Conservation (phyloP, 2,888 invertebrate species). For the Athetis lepigone region DNA sequence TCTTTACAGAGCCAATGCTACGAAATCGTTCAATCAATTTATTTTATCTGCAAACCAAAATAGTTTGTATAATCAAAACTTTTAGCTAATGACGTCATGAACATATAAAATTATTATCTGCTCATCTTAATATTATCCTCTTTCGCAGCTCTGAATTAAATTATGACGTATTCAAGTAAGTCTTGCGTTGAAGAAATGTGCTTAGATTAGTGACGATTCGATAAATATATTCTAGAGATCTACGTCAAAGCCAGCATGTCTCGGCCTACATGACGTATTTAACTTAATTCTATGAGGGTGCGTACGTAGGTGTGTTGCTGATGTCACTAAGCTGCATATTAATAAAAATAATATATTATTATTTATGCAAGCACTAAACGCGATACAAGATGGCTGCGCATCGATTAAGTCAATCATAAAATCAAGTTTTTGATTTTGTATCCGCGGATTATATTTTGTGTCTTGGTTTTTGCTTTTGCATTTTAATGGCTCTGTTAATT, state of each 20-base stretch:
- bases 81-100: not conserved
- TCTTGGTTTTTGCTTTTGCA: constrained; percentile 6
- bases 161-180: constrained; percentile 28
- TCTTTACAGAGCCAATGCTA: no score
- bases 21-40: no score
- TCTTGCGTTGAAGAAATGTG: constrained; percentile 26
- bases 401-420: not conserved
- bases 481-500: not conserved
- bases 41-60: not conserved
- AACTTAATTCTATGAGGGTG: constrained; percentile 15
- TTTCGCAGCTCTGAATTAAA: constrained; percentile 7
- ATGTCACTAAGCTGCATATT: constrained; percentile 33
- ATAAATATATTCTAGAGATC: not conserved
- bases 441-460: constrained; percentile 6
- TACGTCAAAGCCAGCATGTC: constrained; percentile 32
- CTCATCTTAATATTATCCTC: constrained; percentile 4
- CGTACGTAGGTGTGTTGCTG: constrained; percentile 16
- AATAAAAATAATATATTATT: not conserved
- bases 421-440: constrained; percentile 30
- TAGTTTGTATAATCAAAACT: no score
- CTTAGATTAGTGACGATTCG: constrained; percentile 28
- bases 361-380: not conserved
- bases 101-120: not conserved
- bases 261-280: constrained; percentile 30
- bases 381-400: constrained; percentile 19